Conservation (phyloP, 2,888 invertebrate genomes). For the Dendrolimus houi region DNA sequence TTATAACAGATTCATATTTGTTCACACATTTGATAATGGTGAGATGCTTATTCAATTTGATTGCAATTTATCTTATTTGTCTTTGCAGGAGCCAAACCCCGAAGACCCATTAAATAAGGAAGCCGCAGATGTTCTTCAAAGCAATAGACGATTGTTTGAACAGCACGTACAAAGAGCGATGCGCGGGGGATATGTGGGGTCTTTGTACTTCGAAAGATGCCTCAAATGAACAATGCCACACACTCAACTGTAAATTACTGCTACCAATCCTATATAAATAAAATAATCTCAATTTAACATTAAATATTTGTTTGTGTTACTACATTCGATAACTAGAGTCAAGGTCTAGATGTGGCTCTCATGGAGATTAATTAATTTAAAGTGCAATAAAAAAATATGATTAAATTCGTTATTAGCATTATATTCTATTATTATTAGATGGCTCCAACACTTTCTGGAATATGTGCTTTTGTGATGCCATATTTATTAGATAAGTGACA, state of each 20-base stretch:
- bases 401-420: no score
- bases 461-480: no score
- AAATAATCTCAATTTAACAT: slow-evolving; percentile 61
- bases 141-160: slow-evolving; percentile 94
- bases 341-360: no score
- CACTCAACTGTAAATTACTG: slow-evolving; percentile 45
- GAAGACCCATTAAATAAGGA: slow-evolving; percentile 99
- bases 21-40: no score
- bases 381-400: no score
- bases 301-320: slow-evolving; percentile 27
- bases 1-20: no score
- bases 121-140: slow-evolving; percentile 97
- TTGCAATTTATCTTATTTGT: background rate
- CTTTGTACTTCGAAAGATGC: slow-evolving; percentile 96
- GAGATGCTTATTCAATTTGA: no score
- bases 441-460: no score
- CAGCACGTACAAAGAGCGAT: slow-evolving; percentile 97
- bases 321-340: slow-evolving; percentile 15
- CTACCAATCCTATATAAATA: slow-evolving; percentile 55
- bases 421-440: no score
- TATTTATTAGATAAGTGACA: no score
- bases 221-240: slow-evolving; percentile 83
- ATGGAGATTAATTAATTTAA: no score
- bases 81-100: slow-evolving; percentile 94
- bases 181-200: slow-evolving; percentile 96